Conservation (phyloP, 1,140 invertebrate genomes). For the Sogatella furcifera region DNA sequence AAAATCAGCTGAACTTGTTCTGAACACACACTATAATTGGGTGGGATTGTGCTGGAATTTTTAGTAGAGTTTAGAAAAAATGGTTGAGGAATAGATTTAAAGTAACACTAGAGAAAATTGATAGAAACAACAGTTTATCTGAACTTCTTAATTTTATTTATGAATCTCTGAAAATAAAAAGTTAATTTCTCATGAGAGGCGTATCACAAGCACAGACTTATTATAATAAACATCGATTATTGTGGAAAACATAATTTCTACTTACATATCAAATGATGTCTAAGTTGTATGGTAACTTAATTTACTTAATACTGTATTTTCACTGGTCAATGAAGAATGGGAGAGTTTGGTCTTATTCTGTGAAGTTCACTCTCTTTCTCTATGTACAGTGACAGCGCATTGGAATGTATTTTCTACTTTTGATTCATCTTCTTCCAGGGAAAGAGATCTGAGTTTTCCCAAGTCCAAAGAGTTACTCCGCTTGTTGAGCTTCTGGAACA, state of each 20-base stretch:
- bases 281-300: not conserved
- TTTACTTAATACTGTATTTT: not conserved
- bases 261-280: not conserved
- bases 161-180: too few species aligned
- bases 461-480: slow-evolving; percentile 18
- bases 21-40: too few species aligned
- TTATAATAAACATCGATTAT: not conserved
- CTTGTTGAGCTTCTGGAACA: slow-evolving; percentile 6
- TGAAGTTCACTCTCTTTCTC: slow-evolving; percentile 27
- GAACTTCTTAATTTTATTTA: too few species aligned
- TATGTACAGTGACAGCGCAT: slow-evolving; percentile 34
- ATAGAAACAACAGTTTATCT: too few species aligned
- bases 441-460: slow-evolving; percentile 7
- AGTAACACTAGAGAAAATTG: too few species aligned
- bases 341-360: not conserved
- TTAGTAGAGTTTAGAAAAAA: too few species aligned
- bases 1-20: too few species aligned
- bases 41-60: too few species aligned
- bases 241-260: not conserved
- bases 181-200: too few species aligned
- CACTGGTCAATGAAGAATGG: too few species aligned
- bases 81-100: too few species aligned
- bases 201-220: too few species aligned
- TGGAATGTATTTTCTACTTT: slow-evolving; percentile 27
- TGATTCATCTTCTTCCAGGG: not conserved